Evolutionary conservation across 2,888 invertebrate genomes (phyloP), one percentile per base, ranked within the genome.

Genomic region (Caenorhabditis panamensis): DNA sequence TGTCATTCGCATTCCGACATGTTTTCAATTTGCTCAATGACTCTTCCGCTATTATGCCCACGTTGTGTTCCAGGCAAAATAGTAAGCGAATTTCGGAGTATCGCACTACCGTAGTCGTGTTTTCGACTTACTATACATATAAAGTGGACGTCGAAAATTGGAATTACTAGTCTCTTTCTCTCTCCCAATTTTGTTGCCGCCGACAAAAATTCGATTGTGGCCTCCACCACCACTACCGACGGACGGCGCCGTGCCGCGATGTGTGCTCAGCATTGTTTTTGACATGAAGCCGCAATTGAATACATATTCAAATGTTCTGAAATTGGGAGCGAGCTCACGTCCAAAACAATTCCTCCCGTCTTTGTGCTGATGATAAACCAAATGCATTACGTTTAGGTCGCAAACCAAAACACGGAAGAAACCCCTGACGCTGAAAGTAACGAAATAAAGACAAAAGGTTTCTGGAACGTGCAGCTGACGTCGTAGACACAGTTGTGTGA

Each of bases 21-120:
- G 78, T 71, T 78, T 78, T 78, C 78, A 71, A 78, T 78, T 78
- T 78, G 78, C 61, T 78, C 78, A 78, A 78, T 78, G 78, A 78
- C 68, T 77, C 69, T 77, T 69, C 77, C 77, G 64, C 77, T 77
- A 77, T 77, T 77, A 69, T 77, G 77, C 63, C 11, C 77, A 67
- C 69, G 31, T 28, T 49, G 53, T 64, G 68, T 75, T 75, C 75
- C 69, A 47, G 47, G 56, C 67, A 68, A 75, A 66, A 75, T 75
- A 75, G 75, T 49, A 59, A 54, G 75, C 75, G 58, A 75, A 75
- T 75, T 68, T 76, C 68, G 62, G 76, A 67, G 76, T 67, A 67
- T 67, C 59, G 44, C 22, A 28, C 69, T 78, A 64, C 64, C 68
- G 68, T 77, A 64, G 77, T 59, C 59, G 64, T 69, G 69, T 69